Conservation (phyloP, 2,113 vertebrate species). For the Archocentrus centrarchus region DNA sequence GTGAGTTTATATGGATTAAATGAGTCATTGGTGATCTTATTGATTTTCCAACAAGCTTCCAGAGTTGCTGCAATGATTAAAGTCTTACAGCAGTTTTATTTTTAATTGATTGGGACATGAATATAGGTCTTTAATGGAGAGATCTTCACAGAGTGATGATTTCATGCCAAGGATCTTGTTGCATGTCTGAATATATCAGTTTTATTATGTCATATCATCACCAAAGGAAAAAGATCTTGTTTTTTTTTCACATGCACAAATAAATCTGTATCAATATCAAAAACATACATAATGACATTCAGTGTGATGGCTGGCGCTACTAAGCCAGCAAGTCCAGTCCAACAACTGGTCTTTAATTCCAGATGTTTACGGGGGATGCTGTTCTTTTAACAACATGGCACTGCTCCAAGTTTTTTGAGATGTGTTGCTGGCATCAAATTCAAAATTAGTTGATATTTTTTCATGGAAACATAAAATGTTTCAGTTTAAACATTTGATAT, state of each 20-base stretch:
- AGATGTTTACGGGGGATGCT: neutral
- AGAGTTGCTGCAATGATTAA: neutral
- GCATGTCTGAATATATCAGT: neutral
- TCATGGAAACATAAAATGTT: too few relatives aligned
- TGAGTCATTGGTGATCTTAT: neutral
- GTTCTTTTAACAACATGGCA: neutral
- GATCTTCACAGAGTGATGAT: neutral
- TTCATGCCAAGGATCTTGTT: neutral
- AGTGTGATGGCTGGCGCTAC: too few relatives aligned
- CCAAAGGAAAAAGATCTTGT: neutral
- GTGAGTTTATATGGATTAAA: neutral
- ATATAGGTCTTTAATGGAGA: neutral
- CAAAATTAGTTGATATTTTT: too few relatives aligned
- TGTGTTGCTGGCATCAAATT: neutral
- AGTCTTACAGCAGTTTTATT: neutral
- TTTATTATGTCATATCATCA: neutral
- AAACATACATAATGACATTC: too few relatives aligned
- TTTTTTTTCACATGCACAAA: neutral
- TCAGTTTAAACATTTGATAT: neutral
- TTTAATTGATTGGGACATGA: neutral
- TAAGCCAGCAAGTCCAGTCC: too few relatives aligned
- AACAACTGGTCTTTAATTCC: neutral
- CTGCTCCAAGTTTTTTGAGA: neutral
- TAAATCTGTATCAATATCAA: neutral
- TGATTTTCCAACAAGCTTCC: neutral